Conservation (phyloP, 2,113 vertebrate genomes). For the Mohoua ochrocephala region DNA sequence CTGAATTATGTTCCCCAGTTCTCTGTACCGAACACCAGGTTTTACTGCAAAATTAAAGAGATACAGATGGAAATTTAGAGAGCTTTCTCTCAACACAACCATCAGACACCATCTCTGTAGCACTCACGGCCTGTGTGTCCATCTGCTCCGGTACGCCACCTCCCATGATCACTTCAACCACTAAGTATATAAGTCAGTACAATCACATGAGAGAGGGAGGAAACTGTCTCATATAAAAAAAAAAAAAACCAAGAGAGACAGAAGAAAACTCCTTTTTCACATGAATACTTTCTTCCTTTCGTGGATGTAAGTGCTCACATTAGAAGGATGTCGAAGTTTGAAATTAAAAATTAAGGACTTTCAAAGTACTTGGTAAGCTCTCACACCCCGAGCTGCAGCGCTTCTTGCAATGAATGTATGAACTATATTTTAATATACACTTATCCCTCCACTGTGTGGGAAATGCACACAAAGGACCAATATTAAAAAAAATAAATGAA, state of each 20-base stretch:
- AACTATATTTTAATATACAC: neutral
- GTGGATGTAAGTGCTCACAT: neutral
- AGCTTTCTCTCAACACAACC: neutral
- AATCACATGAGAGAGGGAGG: neutral
- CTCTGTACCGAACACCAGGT: conserved; percentile 93
- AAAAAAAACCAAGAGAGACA: neutral
- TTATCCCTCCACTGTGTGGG: neutral
- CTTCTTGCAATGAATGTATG: neutral
- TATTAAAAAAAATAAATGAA: neutral
- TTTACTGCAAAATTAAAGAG: conserved; percentile 80
- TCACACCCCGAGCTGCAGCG: neutral
- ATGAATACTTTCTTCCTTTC: neutral
- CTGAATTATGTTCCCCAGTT: conserved; percentile 97
- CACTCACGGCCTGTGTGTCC: neutral
- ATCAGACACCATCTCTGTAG: neutral
- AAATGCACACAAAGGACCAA: neutral
- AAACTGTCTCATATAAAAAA: neutral
- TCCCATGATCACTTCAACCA: neutral
- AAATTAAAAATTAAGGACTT: neutral
- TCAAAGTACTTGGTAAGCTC: neutral
- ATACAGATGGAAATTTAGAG: neutral
- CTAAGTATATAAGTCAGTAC: neutral
- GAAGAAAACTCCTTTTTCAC: neutral
- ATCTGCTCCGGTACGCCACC: neutral
- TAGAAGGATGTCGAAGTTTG: neutral